Evolutionary conservation across 2,113 vertebrate genomes (phyloP).

Genomic region (Patagioenas fasciata): DNA sequence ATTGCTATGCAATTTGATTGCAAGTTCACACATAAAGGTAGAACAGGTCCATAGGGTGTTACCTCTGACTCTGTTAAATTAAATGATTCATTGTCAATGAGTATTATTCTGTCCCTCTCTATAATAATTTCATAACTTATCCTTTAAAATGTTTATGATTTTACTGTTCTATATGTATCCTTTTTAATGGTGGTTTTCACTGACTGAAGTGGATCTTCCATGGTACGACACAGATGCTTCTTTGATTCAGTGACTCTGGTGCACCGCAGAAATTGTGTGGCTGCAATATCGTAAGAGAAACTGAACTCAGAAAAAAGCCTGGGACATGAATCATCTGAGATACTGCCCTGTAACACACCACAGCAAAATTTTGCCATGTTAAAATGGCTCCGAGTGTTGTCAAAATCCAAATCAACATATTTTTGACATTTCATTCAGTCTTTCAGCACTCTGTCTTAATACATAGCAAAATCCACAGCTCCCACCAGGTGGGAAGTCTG

Average conservation of each 20-base stretch:
- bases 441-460: background rate
- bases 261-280: background rate
- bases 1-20: background rate
- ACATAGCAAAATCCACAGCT: too few species aligned
- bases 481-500: background rate
- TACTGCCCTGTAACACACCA: background rate
- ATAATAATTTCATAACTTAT: background rate
- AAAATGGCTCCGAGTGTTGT: background rate
- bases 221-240: background rate
- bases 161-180: background rate
- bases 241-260: background rate
- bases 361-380: background rate
- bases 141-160: background rate
- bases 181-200: background rate
- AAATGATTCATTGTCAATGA: background rate
- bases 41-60: background rate
- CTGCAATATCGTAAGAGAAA: background rate
- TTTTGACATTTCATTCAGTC: background rate
- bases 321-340: background rate
- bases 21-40: background rate
- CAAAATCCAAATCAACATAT: background rate
- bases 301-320: background rate
- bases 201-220: background rate
- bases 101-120: background rate
- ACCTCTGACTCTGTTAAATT: background rate